Base-by-base conservation (phyloP, 2,888 invertebrate species). In the Scaeva pyrastri region DNA sequence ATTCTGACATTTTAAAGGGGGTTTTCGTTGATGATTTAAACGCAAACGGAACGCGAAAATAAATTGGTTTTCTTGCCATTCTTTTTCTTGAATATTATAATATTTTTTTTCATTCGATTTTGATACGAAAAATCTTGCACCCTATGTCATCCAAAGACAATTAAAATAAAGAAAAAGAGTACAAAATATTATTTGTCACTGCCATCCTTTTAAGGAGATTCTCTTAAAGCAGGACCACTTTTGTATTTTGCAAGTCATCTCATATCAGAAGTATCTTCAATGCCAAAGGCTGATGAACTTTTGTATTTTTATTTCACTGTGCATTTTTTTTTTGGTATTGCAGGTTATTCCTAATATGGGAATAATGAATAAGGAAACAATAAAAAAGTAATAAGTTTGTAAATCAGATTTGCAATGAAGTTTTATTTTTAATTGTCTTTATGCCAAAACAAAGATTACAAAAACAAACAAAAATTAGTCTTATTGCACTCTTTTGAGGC, bases 211-310 rank as follows among this genome's bases (percentile, higher is more conserved):
- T 58, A 58, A 12, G 58, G 58, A 21, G 19, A 39, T 5, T 58
- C 14, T 5, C 0, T 19, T 16, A 12, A 12, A 14, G 5, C 58
- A 21, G 16, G 39, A 58, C 19, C 16, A 39, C 58, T 58, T 58
- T 39, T 58, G n/a, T 31, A 5, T 31, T 31, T 31, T 31, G 16
- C 8, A 1, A 36, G 7, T 19, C 12, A 36, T 21, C 39, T 31
- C 31, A 31, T 31, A 31, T 31, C 8, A 31, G 8, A 8, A 31
- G 31, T 31, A 19, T 58, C 12, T 39, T 58, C 58, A 58, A 39
- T 36, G 58, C 58, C 58, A 58, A 7, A 39, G 36, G 58, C 39
- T 39, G 19, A 39, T 58, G 58, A 36, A 11, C 58, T 39, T 39
- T 58, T 58, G 1, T 50, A 0, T 39, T 19, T 39, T 39, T 39